Conservation (phyloP, 2,888 invertebrate genomes). For the Neria commutata region DNA sequence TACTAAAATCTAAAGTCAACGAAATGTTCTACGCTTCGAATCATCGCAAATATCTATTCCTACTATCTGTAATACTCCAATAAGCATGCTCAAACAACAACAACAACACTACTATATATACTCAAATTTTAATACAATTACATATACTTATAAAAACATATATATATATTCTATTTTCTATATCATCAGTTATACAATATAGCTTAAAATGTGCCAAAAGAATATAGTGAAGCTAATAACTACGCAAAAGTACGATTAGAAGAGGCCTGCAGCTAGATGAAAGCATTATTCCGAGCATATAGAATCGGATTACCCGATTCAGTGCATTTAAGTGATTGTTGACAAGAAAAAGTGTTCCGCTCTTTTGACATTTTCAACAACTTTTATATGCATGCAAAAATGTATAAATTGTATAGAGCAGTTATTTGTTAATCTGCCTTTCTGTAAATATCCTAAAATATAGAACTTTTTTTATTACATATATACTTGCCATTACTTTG, state of each 20-base stretch:
- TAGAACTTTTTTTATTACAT: no score
- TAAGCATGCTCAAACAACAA: neutral
- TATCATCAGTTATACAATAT: neutral
- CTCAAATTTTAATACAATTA: neutral
- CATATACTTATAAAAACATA: neutral
- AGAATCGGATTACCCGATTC: no score
- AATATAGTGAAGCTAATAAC: conserved; percentile 3
- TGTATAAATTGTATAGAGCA: neutral
- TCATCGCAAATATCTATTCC: no score
- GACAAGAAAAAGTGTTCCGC: conserved; percentile 34
- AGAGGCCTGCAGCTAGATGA: neutral
- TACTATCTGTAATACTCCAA: neutral
- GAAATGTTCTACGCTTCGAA: no score
- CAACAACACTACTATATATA: neutral
- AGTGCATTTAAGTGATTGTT: no score
- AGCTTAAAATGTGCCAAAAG: conserved; percentile 1
- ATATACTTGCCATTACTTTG: neutral
- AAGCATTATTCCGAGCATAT: no score
- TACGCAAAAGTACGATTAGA: neutral
- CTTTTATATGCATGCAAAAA: neutral
- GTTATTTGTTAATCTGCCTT: no score
- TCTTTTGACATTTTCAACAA: no score
- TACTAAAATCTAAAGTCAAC: no score
- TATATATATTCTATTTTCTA: neutral
- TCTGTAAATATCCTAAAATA: no score